Base-by-base conservation (phyloP, 2,797 vertebrate species). In the Odontamblyopus rebecca region DNA sequence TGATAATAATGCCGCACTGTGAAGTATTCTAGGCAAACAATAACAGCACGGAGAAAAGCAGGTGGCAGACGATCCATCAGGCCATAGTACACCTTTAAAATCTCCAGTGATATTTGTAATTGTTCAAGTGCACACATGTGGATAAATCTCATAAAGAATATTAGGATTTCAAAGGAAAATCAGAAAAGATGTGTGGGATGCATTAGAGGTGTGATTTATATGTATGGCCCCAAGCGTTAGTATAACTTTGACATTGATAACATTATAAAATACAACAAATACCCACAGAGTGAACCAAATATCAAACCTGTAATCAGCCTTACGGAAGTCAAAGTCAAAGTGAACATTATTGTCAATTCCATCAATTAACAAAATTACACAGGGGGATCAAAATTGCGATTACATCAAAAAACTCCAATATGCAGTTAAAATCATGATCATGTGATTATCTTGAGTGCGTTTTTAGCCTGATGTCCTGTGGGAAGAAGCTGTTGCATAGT, bases 211-310 rank as follows among this genome's bases (percentile, higher is more conserved):
- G 13, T 68, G 62, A 76, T 79, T 74, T 61, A 79, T 59, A 16
- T 26, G 4, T 15, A 59, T 82, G 19, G 65, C 64, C 71, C 50
- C 13, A 12, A 73, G 67, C 71, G 65, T 67, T 35, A 67, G 61
- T 30, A 65, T 30, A 64, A 60, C 16, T 50, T 38, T 70, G 65
- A 75, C 5, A 5, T 35, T 61, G 73, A 82, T 78, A 23, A 64
- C 79, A 78, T 72, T 79, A 61, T 66, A 72, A 48, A 76, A 83
- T 69, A 80, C 54, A 35, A 72, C 61, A 80, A 74, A 73, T 51
- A 67, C 70, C 60, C 73, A 62, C 60, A 61, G 30, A 61, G 3
- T 41, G 19, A n/a, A 32, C 8, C 38, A 12, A 38, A 13, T 13
- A 23, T 11, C 19, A 23, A 32, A 32, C 29, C 59, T 29, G 44